Percentiles rank a stretch among this genome's conserved stretches.
Evolutionary conservation across 2,113 vertebrate genomes (phyloP).

Genomic region (Pristiophorus japonicus): DNA sequence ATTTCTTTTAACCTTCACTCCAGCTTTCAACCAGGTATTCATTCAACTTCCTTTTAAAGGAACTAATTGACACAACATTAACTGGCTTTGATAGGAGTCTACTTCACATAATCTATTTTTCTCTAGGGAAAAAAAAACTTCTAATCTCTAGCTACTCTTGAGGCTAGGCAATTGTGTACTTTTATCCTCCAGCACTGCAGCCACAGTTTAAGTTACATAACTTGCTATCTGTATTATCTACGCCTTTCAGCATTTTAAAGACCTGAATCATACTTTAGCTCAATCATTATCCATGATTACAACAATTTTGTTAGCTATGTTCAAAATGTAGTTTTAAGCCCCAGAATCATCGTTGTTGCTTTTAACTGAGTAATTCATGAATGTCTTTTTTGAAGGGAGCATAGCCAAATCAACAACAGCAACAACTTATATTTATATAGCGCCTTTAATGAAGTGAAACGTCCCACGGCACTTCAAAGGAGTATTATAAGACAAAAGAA

Average conservation of each 20-base stretch:
- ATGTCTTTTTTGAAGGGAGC: neutral
- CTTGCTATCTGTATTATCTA: neutral
- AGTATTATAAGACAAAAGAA: too few species aligned
- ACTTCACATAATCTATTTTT: neutral
- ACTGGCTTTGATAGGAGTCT: neutral
- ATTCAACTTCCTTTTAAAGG: neutral
- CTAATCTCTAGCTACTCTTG: neutral
- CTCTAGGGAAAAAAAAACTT: neutral
- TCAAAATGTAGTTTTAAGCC: neutral
- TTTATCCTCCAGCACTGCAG: neutral
- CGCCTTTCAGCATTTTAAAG: neutral
- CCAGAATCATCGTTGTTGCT: neutral
- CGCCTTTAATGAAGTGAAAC: too few species aligned
- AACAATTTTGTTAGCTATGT: neutral
- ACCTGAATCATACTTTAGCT: neutral
- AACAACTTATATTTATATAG: too few species aligned
- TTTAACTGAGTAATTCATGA: neutral
- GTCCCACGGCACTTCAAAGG: too few species aligned
- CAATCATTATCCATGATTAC: neutral
- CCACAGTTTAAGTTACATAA: neutral
- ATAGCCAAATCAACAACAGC: neutral
- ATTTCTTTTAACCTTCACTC: neutral
- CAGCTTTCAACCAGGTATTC: neutral
- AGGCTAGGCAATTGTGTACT: neutral
- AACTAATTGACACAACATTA: neutral